Evolutionary conservation across 2,797 vertebrate species (phyloP), one percentile per base, ranked within the genome.

Genomic region (Nyctibius grandis): DNA sequence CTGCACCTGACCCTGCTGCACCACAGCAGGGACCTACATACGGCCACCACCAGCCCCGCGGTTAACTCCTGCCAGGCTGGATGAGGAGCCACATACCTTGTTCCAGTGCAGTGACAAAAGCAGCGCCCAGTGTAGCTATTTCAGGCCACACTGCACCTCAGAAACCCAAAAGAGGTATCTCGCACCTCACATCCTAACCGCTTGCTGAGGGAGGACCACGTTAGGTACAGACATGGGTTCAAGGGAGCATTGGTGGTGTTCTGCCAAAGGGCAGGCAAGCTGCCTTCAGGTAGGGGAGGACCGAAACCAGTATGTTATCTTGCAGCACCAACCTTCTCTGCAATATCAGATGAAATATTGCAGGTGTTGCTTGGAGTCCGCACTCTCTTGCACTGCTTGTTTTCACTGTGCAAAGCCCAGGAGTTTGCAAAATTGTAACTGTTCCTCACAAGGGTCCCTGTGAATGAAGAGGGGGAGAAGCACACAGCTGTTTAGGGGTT

Each of bases 381-480:
- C 12, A 98, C 98, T 26, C 99, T 98, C 73, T 91, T 98, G 92
- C 99, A 99, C 23, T 56, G 89, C 89, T 98, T 98, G 51, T 97
- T 98, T 33, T 98, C 98, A 13, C 98, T 98, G 81, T 98, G 98
- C 97, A 99, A 97, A 48, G 98, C 98, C 99, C 99, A 99, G 56
- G 99, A 99, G 94, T 99, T 99, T 78, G 99, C 99, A 98, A 99
- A 99, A 93, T 98, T 98, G 1, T 99, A 99, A 83, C 98, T 98
- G 94, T 98, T 98, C 12, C 97, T 98, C 68, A 98, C 98, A 48
- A 99, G 91, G 75, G 98, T 98, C 38, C 99, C 99, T 99, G 94
- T 36, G 56, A 93, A 95, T 10, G 38, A 94, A 74, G 23, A 91
- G 79, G 12, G 89, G 15, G 12, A 93, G 15, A 76, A 89, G 34